Conservation (phyloP, 2,113 vertebrate genomes). For the Chiloscyllium plagiosum region DNA sequence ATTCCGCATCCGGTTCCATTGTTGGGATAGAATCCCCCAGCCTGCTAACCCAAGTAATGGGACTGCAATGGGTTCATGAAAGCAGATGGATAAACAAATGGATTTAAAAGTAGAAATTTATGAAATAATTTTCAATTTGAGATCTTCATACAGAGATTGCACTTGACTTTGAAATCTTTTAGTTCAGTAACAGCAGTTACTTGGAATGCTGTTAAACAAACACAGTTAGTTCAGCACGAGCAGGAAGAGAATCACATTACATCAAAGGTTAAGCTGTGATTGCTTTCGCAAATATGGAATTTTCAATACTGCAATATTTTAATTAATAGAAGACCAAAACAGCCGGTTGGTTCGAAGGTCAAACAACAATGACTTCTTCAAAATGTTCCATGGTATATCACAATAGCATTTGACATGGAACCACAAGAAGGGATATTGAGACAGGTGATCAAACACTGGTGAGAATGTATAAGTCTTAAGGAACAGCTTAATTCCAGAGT, state of each 20-base stretch:
- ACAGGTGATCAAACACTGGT: background rate
- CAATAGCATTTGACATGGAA: background rate
- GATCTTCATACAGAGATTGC: background rate
- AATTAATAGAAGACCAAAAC: background rate
- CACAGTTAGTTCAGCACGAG: background rate
- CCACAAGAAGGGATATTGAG: background rate
- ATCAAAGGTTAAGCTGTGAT: background rate
- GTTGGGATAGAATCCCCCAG: too few relatives aligned
- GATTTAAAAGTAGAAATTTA: background rate
- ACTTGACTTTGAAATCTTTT: background rate
- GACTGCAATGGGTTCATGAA: background rate
- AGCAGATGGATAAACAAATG: background rate
- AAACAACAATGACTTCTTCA: background rate
- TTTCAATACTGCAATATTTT: background rate
- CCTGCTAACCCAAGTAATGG: too few relatives aligned
- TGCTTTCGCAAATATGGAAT: background rate
- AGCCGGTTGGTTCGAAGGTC: background rate
- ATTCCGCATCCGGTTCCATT: too few relatives aligned
- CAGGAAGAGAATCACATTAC: background rate
- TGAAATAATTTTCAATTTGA: background rate
- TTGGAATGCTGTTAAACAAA: background rate
- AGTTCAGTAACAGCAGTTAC: constrained; percentile 7
- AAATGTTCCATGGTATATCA: background rate
- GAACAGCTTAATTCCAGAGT: background rate
- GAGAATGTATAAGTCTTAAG: background rate